Conservation (phyloP, 1,140 invertebrate genomes). For the Musca vetustissima region DNA sequence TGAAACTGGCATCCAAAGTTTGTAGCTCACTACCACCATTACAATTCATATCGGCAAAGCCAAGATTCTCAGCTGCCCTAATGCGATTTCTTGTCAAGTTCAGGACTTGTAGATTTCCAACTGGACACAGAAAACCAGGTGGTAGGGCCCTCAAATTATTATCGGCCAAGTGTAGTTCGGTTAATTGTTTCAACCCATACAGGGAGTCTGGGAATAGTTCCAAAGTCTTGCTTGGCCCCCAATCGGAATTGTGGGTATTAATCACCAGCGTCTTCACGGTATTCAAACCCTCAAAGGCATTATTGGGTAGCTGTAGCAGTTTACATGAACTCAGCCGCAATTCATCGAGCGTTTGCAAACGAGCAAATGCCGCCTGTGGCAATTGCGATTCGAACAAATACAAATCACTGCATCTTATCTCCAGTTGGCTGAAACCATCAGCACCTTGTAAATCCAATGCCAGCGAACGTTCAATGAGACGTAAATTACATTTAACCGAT, state of each 20-base stretch:
- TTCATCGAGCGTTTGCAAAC: conserved; percentile 71
- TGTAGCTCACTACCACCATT: conserved; percentile 65
- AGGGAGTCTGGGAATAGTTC: conserved; percentile 70
- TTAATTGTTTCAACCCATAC: conserved; percentile 73
- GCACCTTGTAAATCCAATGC: conserved; percentile 66
- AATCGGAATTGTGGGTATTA: conserved; percentile 74
- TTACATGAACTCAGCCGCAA: conserved; percentile 78
- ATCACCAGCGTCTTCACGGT: conserved; percentile 74
- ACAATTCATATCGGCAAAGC: conserved; percentile 63
- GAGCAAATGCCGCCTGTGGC: conserved; percentile 69
- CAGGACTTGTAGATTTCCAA: conserved; percentile 76
- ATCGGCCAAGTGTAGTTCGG: conserved; percentile 75
- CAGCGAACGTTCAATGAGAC: conserved; percentile 68
- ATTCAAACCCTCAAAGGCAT: conserved; percentile 74
- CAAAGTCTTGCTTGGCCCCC: conserved; percentile 71
- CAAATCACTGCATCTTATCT: conserved; percentile 75
- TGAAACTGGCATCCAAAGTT: conserved; percentile 76
- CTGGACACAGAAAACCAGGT: conserved; percentile 71
- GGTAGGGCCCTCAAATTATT: conserved; percentile 81
- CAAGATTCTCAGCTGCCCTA: conserved; percentile 70
- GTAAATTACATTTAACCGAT: conserved; percentile 65
- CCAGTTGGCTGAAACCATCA: conserved; percentile 69
- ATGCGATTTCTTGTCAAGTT: conserved; percentile 84
- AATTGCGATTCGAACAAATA: conserved; percentile 79
- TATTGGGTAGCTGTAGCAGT: conserved; percentile 71